phyloP scores from a whole-genome alignment of 2,113 vertebrate genomes.

The Corvus moneduloides region DNA sequence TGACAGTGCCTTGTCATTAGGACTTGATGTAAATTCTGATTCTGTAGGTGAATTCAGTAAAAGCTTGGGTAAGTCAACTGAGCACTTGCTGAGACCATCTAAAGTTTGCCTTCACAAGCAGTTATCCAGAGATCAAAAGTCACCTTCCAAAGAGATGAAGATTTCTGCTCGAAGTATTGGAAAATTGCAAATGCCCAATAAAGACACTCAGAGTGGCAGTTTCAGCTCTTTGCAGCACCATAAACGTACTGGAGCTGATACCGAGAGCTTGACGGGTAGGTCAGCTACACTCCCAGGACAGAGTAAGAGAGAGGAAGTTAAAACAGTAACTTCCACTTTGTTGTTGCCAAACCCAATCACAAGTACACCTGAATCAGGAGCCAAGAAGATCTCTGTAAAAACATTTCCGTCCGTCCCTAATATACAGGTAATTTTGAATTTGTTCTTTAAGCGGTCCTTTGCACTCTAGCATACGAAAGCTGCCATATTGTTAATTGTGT shows the following conservation, averaged over 20 bases:
- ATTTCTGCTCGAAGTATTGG: slow-evolving; percentile 14
- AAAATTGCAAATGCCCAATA: slow-evolving; percentile 25
- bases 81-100: slow-evolving; percentile 85
- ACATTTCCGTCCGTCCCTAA: slow-evolving; percentile 40
- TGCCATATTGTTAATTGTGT: background rate
- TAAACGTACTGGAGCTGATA: slow-evolving; percentile 12
- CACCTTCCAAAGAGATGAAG: slow-evolving; percentile 53
- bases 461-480: background rate
- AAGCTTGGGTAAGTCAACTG: slow-evolving; percentile 79
- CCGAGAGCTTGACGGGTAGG: background rate
- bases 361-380: slow-evolving; percentile 35
- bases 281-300: slow-evolving; percentile 65
- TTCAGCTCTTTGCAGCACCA: slow-evolving; percentile 26
- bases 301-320: slow-evolving; percentile 64
- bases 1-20: slow-evolving; percentile 83
- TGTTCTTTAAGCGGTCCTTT: background rate
- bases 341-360: slow-evolving; percentile 48
- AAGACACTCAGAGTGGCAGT: slow-evolving; percentile 29
- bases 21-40: slow-evolving; percentile 63
- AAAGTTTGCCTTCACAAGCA: slow-evolving; percentile 77
- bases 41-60: slow-evolving; percentile 73
- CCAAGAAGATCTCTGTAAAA: slow-evolving; percentile 68
- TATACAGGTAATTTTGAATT: slow-evolving; percentile 68
- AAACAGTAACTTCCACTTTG: slow-evolving; percentile 68
- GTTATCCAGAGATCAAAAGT: background rate